Percentiles rank a stretch among this genome's conserved stretches.
Conservation (phyloP, 1,140 invertebrate genomes). For the Meloidogyne floridensis region DNA sequence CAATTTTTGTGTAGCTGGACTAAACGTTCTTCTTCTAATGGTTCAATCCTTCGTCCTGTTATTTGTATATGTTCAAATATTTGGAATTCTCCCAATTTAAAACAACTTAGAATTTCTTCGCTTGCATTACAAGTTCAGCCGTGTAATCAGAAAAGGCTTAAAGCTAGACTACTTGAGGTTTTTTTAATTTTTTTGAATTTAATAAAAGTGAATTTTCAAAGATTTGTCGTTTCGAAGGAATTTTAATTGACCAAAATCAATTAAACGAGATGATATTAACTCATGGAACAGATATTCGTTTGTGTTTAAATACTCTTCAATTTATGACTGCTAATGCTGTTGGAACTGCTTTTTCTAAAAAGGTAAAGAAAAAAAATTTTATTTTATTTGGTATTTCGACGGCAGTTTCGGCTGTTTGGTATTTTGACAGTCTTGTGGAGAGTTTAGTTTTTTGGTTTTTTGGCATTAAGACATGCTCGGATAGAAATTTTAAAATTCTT, state of each 20-base stretch:
- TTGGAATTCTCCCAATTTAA: conserved; percentile 15
- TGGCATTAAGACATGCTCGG: no score
- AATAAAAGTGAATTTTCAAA: not conserved
- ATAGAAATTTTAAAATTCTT: no score
- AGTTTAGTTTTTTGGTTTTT: no score
- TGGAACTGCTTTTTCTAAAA: conserved; percentile 5
- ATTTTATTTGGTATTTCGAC: not conserved
- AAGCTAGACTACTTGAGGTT: conserved; percentile 9
- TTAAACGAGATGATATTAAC: conserved; percentile 13
- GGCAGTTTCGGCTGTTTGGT: no score
- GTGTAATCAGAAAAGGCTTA: conserved; percentile 16
- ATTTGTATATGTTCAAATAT: conserved; percentile 21
- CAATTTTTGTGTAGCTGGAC: conserved; percentile 23
- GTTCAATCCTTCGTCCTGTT: not conserved
- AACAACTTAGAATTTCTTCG: conserved; percentile 13
- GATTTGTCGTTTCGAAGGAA: conserved; percentile 15
- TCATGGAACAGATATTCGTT: conserved; percentile 21
- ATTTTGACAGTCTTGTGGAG: no score
- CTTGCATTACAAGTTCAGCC: conserved; percentile 15
- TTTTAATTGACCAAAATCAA: conserved; percentile 9
- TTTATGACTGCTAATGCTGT: not conserved
- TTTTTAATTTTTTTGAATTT: conserved; percentile 14
- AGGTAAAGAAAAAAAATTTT: not conserved
- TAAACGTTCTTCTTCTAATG: conserved; percentile 1
- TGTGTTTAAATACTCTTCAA: conserved; percentile 23